Conservation (phyloP, 1,140 invertebrate genomes). For the Mamestra configurata region DNA sequence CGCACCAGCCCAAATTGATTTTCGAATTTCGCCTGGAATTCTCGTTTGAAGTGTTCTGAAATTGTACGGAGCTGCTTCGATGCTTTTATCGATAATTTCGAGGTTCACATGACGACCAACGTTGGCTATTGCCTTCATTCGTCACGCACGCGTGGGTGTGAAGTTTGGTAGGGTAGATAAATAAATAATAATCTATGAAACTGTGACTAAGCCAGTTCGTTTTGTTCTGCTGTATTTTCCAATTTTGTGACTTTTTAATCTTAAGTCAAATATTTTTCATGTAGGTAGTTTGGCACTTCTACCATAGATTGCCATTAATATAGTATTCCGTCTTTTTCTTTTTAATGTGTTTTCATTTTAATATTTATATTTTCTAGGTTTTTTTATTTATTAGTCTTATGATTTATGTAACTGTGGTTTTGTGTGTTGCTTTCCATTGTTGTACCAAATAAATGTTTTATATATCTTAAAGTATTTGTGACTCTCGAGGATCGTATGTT, state of each 20-base stretch:
- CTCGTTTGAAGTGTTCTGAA: conserved; percentile 29
- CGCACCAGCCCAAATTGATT: conserved; percentile 64
- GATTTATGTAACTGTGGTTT: too few species aligned
- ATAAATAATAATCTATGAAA: conserved; percentile 23
- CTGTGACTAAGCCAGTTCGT: conserved; percentile 13
- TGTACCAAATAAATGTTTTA: too few species aligned
- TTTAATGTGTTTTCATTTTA: too few species aligned
- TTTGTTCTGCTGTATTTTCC: conserved; percentile 6
- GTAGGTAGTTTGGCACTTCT: too few species aligned
- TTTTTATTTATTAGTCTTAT: too few species aligned
- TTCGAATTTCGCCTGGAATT: conserved; percentile 60
- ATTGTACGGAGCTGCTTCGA: background rate
- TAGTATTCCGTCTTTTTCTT: too few species aligned
- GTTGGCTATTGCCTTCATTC: conserved; percentile 1
- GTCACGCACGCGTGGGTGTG: conserved; percentile 11
- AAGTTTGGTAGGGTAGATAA: conserved; percentile 11
- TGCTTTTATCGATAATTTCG: background rate
- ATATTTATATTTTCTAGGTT: too few species aligned
- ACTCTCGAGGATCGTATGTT: background rate
- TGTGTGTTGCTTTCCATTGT: too few species aligned
- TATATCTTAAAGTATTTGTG: too few species aligned
- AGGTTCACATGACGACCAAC: background rate
- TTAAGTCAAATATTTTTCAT: background rate
- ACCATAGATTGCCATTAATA: too few species aligned
- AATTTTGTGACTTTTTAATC: background rate